phyloP scores from a whole-genome alignment of 2,888 invertebrate species.

The Plebejus melissa region DNA sequence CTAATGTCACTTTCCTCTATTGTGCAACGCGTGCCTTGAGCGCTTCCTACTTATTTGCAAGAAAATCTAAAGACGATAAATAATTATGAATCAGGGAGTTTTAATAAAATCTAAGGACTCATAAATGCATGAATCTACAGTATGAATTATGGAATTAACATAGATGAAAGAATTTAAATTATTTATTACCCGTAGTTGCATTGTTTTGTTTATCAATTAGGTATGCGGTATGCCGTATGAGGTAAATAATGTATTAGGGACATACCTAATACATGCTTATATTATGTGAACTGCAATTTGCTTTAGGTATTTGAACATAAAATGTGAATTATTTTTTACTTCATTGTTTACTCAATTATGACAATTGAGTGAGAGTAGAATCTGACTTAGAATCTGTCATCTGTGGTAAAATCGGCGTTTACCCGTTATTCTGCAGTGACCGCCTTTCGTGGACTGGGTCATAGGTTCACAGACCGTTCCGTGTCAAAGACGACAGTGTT shows the following conservation, averaged over 20 bases:
- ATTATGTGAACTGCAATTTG: not conserved
- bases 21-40: slow-evolving; percentile 8
- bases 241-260: too few relatives aligned
- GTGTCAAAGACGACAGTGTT: slow-evolving; percentile 10
- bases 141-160: too few relatives aligned
- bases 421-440: slow-evolving; percentile 8
- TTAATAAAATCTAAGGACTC: too few relatives aligned
- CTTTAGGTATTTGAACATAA: not conserved
- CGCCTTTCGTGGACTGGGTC: slow-evolving; percentile 6
- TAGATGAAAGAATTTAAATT: not conserved
- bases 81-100: too few relatives aligned
- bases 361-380: not conserved
- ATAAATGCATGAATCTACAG: too few relatives aligned
- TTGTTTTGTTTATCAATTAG: not conserved
- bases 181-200: not conserved
- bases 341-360: not conserved
- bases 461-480: slow-evolving; percentile 11
- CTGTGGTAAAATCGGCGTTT: not conserved
- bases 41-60: not conserved
- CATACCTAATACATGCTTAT: not conserved
- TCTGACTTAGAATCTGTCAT: not conserved
- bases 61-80: not conserved
- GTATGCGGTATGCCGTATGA: not conserved
- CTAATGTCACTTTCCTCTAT: slow-evolving; percentile 20
- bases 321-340: not conserved